These are phyloP conservation scores for Chirona hameri DNA, from an alignment of 2,888 invertebrate species.

Conservation along the genomic window DNA sequence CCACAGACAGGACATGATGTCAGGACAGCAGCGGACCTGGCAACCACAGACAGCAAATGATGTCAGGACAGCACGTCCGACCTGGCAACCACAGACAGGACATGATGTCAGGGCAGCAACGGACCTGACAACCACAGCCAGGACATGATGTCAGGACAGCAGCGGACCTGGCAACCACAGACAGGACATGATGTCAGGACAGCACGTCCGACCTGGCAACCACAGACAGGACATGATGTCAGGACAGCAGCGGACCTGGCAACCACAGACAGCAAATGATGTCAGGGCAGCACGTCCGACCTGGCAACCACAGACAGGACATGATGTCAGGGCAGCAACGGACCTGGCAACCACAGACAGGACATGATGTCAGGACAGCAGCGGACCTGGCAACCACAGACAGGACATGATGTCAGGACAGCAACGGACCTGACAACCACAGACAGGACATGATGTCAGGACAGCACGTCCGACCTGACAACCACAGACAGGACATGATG, in stretches of 20 bases:
- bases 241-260: neutral
- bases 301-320: neutral
- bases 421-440: no score
- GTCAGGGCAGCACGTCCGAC: constrained; percentile 54
- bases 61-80: constrained; percentile 54
- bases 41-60: no score
- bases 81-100: neutral
- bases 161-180: constrained; percentile 28
- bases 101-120: constrained; percentile 51
- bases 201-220: constrained; percentile 49
- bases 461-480: constrained; percentile 51
- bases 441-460: no score
- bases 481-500: neutral
- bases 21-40: neutral
- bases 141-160: neutral
- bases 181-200: constrained; percentile 44
- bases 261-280: no score
- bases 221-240: neutral
- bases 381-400: constrained; percentile 28
- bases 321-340: constrained; percentile 51
- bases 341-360: constrained; percentile 28
- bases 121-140: constrained; percentile 24
- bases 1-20: neutral
- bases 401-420: neutral
- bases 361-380: neutral